Percentiles rank a stretch among this genome's conserved stretches.
Conservation (phyloP, 2,113 vertebrate species). For the Malurus melanocephalus region DNA sequence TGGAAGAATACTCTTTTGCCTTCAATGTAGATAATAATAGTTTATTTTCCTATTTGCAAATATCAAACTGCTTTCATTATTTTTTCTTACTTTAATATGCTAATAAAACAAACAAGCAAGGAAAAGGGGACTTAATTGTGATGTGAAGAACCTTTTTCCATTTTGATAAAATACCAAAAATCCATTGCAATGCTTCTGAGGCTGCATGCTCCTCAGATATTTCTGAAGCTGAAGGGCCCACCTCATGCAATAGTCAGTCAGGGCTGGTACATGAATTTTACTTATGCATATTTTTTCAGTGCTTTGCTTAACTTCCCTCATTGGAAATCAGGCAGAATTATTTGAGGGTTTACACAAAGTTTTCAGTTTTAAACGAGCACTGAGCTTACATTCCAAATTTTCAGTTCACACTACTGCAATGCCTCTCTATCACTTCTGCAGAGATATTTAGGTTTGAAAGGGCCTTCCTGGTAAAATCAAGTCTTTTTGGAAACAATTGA, state of each 20-base stretch:
- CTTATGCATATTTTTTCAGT: not conserved
- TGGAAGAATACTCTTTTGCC: not conserved
- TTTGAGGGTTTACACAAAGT: not conserved
- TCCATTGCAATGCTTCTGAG: not conserved
- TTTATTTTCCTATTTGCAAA: not conserved
- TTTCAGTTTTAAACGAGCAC: not conserved
- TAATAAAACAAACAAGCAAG: not conserved
- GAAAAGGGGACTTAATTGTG: not conserved
- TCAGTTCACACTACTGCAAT: not conserved
- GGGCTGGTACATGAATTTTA: not conserved
- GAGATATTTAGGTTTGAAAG: not conserved
- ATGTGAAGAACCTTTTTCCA: not conserved
- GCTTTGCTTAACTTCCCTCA: not conserved
- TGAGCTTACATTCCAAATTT: not conserved
- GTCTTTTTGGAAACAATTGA: not conserved
- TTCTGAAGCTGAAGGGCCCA: not conserved
- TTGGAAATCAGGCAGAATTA: not conserved
- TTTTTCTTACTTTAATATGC: not conserved
- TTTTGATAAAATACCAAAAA: not conserved
- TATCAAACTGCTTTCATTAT: not conserved
- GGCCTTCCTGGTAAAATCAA: not conserved
- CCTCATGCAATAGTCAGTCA: rapidly evolving
- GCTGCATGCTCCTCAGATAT: not conserved
- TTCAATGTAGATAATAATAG: not conserved
- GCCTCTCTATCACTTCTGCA: not conserved